Percentiles rank a stretch among this genome's conserved stretches.
phyloP scores from a whole-genome alignment of 2,113 vertebrate genomes.

The Varanus salvator region DNA sequence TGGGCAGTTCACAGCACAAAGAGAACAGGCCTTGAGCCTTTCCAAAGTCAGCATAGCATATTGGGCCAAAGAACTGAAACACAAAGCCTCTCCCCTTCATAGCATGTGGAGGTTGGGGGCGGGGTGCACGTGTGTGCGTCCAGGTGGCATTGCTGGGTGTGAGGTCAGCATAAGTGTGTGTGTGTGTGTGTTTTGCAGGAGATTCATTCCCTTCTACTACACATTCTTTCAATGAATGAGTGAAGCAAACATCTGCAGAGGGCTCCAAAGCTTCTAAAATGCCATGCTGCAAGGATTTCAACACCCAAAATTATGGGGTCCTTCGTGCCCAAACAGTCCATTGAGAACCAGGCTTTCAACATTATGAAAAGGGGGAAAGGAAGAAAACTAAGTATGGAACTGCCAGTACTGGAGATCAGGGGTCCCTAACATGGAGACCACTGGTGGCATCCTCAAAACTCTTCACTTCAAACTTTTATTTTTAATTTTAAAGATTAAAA shows the following conservation, averaged over 20 bases:
- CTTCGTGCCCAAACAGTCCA: background rate
- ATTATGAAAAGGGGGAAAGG: background rate
- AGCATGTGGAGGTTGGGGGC: background rate
- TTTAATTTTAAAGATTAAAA: too few species aligned
- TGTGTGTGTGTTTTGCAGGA: rapidly evolving
- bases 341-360: background rate
- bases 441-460: too few species aligned
- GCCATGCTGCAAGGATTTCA: background rate
- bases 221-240: background rate
- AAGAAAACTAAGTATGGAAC: background rate
- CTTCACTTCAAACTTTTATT: background rate
- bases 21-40: too few species aligned
- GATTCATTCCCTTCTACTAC: background rate
- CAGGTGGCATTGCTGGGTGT: background rate
- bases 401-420: background rate
- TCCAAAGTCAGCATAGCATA: background rate
- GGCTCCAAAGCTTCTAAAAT: background rate
- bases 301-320: background rate
- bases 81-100: background rate
- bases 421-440: too few species aligned
- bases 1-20: too few species aligned
- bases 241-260: background rate
- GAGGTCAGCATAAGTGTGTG: too few species aligned
- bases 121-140: background rate
- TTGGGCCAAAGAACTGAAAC: background rate